Base-by-base conservation (phyloP, 2,797 vertebrate species). In the Mionectes olivaceus region DNA sequence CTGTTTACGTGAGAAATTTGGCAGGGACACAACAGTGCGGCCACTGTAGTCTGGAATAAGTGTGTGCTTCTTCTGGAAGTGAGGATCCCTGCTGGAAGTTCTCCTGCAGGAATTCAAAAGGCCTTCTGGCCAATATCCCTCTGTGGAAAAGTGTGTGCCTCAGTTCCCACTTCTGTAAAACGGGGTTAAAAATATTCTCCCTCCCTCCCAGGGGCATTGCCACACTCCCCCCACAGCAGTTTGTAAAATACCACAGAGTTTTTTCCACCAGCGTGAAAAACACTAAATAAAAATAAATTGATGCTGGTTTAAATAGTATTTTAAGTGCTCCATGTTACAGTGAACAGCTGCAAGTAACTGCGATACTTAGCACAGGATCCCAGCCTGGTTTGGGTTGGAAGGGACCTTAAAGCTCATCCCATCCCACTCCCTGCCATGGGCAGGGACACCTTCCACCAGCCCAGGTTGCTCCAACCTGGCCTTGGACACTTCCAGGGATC, bases 171-270 rank as follows among this genome's bases (percentile, higher is more conserved):
- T 90, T 91, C 83, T 94, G 94, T 93, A 79, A 94, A 83, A 75
- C 13, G 85, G 91, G 91, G 94, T 94, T 94, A 94, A 95, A 93
- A 95, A 96, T 94, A 95, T 37, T 79, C 33, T 90, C 59, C 80
- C 33, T 90, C 73, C 74, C 52, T 87, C 68, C 87, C 76, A 4
- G 52, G 64, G 33, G 82, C n/a, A 21, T 85, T 94, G 85, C 93
- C 85, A 49, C 89, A 44, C 77, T 95, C 90, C 50, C 25, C 65
- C 87, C 23, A 0, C 74, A 32, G 91, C 82, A 61, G 84, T 91
- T 83, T 74, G 91, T 64, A 70, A 60, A 76, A 75, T 59, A 61
- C 90, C 83, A 14, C 89, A 44, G 73, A 83, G 53, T 39, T 90
- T 85, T 95, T 94, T 90, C 93, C 79, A 55, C 37, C 49, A 6